These are phyloP conservation scores for Parambassis ranga DNA, from an alignment of 2,797 vertebrate species.

Conservation along the genomic window DNA sequence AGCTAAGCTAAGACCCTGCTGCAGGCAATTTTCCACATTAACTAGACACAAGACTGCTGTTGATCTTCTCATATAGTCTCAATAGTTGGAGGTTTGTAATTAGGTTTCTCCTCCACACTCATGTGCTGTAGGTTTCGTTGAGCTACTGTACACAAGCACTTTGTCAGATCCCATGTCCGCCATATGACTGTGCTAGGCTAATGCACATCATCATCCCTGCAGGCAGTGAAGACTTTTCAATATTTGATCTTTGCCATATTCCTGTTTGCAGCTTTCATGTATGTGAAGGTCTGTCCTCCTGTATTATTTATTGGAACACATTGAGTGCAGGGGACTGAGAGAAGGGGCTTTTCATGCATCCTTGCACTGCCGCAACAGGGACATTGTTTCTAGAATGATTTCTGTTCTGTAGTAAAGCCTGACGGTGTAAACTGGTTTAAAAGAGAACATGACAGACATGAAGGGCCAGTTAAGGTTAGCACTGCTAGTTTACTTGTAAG, in stretches of 20 bases:
- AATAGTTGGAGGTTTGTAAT: neutral
- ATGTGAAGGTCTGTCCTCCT: constrained; percentile 57
- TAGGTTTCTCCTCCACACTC: neutral
- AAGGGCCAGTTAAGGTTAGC: neutral
- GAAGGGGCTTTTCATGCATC: constrained; percentile 41
- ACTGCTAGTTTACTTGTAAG: neutral
- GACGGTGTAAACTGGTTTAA: neutral
- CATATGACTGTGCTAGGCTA: neutral
- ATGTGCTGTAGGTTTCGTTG: neutral
- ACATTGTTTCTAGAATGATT: neutral
- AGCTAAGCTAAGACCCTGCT: no score
- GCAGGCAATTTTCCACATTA: no score
- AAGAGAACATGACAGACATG: neutral
- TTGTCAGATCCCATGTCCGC: constrained; percentile 29
- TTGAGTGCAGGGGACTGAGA: constrained; percentile 41
- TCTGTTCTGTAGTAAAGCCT: neutral
- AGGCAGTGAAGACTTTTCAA: constrained; percentile 40
- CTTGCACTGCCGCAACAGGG: neutral
- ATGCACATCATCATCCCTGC: constrained; percentile 19
- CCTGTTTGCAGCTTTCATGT: constrained; percentile 59
- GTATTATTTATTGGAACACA: constrained; percentile 66
- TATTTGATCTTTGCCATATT: constrained; percentile 65
- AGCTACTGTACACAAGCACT: constrained; percentile 1
- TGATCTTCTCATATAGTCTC: no score
- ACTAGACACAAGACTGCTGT: no score